These are phyloP conservation scores for Miniopterus natalensis DNA, from an alignment of 2,113 vertebrate genomes.

Conservation along the genomic window DNA sequence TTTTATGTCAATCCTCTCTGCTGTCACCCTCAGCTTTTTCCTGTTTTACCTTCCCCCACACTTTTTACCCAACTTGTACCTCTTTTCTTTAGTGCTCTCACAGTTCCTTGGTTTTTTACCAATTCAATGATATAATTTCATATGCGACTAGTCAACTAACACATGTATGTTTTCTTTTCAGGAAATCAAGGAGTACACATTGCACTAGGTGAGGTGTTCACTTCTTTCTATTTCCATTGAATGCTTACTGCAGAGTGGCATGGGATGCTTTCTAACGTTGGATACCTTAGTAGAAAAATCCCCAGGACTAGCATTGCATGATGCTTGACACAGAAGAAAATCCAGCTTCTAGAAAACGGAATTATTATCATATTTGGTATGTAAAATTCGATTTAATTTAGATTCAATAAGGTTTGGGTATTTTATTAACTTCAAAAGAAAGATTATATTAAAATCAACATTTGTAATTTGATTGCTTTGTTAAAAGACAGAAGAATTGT, in stretches of 20 bases:
- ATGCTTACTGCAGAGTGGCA: background rate
- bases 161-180: background rate
- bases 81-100: background rate
- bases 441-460: background rate
- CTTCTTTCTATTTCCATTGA: background rate
- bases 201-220: background rate
- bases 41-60: background rate
- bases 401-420: background rate
- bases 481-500: background rate
- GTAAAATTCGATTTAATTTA: conserved; percentile 26
- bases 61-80: background rate
- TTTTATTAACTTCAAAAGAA: conserved; percentile 9
- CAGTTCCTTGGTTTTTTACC: background rate
- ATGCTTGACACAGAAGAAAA: background rate
- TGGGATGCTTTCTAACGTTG: background rate
- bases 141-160: background rate
- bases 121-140: background rate
- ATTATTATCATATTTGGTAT: background rate
- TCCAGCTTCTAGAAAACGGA: background rate
- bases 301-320: background rate
- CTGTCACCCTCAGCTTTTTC: background rate
- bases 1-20: background rate
- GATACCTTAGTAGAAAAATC: background rate
- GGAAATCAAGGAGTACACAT: background rate
- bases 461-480: background rate